These are phyloP conservation scores for Lasaia peninsularis DNA, from an alignment of 1,140 invertebrate species.

Conservation along the genomic window DNA sequence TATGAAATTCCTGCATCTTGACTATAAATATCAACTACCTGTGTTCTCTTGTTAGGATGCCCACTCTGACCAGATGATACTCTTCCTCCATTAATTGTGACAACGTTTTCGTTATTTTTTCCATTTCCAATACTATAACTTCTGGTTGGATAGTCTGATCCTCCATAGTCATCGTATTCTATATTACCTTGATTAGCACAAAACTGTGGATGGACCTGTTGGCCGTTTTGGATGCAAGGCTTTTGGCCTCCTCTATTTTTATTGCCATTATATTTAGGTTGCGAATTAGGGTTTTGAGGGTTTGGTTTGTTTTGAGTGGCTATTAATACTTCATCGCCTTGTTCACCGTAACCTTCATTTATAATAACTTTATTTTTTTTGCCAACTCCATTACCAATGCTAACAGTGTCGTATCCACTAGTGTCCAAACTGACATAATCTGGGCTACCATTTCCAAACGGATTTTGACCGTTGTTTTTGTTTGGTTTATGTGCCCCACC, in stretches of 20 bases:
- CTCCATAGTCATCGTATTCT: background rate
- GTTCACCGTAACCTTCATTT: background rate
- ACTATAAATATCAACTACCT: constrained; percentile 1
- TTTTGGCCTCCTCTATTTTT: background rate
- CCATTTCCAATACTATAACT: background rate
- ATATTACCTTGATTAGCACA: background rate
- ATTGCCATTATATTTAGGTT: background rate
- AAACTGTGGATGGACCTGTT: background rate
- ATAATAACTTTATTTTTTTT: constrained; percentile 15
- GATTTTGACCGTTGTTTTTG: background rate
- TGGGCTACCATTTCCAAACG: background rate
- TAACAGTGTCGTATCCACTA: background rate
- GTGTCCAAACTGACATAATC: background rate
- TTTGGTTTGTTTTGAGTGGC: background rate
- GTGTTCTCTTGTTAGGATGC: background rate
- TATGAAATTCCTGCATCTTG: constrained; percentile 6
- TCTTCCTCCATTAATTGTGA: background rate
- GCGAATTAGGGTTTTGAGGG: background rate
- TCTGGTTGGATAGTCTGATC: background rate
- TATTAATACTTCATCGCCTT: background rate
- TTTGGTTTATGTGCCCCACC: too few species aligned
- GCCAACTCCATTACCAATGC: constrained; percentile 17
- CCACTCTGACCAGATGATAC: background rate
- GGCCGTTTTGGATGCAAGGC: background rate
- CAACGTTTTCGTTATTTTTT: constrained; percentile 4